phyloP scores from a whole-genome alignment of 1,140 invertebrate species.

The Acyrthosiphon pisum region DNA sequence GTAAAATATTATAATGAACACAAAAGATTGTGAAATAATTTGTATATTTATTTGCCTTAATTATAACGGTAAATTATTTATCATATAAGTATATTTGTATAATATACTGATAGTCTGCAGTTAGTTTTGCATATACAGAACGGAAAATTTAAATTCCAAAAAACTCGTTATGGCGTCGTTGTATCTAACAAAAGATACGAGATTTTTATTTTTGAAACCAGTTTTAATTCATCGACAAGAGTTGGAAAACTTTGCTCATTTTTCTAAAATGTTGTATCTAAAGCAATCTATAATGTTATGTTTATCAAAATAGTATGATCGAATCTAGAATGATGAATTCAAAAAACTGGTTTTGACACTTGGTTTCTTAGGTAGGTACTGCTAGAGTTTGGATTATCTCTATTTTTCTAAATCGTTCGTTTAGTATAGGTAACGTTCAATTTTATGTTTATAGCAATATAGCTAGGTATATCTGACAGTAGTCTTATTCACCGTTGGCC shows the following conservation, averaged over 20 bases:
- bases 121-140: neutral
- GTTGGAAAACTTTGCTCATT: neutral
- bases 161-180: slow-evolving; percentile 39
- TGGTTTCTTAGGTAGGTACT: too few relatives aligned
- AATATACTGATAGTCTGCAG: neutral
- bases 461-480: neutral
- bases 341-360: slow-evolving; percentile 25
- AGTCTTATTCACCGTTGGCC: neutral
- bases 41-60: neutral
- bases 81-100: neutral
- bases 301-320: slow-evolving; percentile 8
- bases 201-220: slow-evolving; percentile 48
- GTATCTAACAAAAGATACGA: slow-evolving; percentile 9
- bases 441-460: neutral
- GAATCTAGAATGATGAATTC: slow-evolving; percentile 5
- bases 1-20: neutral
- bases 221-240: slow-evolving; percentile 37
- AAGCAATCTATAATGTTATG: slow-evolving; percentile 32
- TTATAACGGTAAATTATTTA: slow-evolving; percentile 22
- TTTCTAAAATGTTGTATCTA: slow-evolving; percentile 39
- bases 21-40: neutral
- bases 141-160: slow-evolving; percentile 42
- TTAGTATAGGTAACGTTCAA: neutral
- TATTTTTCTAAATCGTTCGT: neutral
- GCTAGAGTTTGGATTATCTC: neutral